These are phyloP conservation scores for Myotis daubentonii DNA, from an alignment of 2,797 vertebrate genomes.

Conservation along the genomic window DNA sequence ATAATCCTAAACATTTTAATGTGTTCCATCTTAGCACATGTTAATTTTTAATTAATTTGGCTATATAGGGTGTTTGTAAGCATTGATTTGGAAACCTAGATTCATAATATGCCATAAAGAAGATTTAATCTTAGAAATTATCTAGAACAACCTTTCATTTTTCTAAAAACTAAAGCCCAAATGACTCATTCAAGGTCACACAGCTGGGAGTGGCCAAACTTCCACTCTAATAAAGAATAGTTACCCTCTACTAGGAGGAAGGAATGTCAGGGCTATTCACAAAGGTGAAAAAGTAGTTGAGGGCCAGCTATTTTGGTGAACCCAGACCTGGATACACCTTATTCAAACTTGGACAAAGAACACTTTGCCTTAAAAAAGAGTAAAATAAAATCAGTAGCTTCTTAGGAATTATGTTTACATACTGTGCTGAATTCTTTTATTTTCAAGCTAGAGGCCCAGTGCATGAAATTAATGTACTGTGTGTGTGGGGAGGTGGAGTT, in stretches of 20 bases:
- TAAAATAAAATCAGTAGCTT: neutral
- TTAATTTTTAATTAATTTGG: conserved; percentile 67
- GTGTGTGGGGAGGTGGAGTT: too few species aligned
- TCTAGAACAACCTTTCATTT: conserved; percentile 7
- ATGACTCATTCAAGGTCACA: conserved; percentile 17
- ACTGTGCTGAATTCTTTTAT: neutral
- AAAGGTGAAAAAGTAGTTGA: neutral
- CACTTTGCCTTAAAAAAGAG: neutral
- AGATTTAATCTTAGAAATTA: neutral
- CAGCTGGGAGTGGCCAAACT: conserved; percentile 3
- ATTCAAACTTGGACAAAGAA: neutral
- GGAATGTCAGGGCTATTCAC: neutral
- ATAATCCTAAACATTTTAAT: conserved; percentile 44
- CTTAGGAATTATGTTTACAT: neutral
- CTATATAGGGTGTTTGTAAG: conserved; percentile 29
- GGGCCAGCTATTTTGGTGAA: neutral
- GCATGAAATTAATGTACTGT: too few species aligned
- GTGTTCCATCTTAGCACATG: neutral
- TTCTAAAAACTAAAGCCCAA: conserved; percentile 47
- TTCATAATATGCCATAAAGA: conserved; percentile 15
- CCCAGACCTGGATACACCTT: neutral
- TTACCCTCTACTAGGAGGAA: neutral
- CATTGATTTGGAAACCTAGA: conserved; percentile 11
- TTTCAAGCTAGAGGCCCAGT: neutral
- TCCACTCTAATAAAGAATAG: conserved; percentile 30